A percentile compares a stretch with the other conserved stretches of the same genome.
Evolutionary conservation across 2,888 invertebrate genomes (phyloP).

Genomic region (Acheta domesticus): DNA sequence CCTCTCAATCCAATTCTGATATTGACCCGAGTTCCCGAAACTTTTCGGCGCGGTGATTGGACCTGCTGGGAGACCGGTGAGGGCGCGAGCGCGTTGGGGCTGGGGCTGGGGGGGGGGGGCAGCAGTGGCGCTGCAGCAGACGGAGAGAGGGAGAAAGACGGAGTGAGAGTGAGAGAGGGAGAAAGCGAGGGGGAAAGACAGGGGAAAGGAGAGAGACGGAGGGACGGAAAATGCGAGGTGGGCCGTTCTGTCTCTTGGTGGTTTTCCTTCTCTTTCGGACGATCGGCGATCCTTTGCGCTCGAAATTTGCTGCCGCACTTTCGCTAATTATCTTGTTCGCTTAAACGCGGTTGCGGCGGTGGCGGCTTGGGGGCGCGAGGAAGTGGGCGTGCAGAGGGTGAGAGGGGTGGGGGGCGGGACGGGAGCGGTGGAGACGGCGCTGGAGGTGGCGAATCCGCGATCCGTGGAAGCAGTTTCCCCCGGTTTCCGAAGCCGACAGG

Average conservation of each 20-base stretch:
- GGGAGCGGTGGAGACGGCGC: no score
- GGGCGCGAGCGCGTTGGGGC: not conserved
- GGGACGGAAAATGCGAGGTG: not conserved
- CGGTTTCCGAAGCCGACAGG: no score
- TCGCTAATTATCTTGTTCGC: conserved; percentile 9
- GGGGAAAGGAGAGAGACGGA: not conserved
- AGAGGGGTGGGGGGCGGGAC: not conserved
- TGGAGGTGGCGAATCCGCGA: no score
- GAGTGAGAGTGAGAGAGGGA: not conserved
- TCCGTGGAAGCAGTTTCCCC: no score
- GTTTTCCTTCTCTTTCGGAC: not conserved
- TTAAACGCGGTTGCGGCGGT: not conserved
- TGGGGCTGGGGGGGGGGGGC: no score
- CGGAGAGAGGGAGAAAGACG: no score
- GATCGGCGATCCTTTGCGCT: not conserved
- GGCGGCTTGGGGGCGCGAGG: not conserved
- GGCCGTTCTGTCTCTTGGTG: not conserved
- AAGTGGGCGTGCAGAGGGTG: not conserved
- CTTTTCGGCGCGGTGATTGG: conserved; percentile 18
- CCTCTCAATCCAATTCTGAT: conserved; percentile 29
- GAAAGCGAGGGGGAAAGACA: not conserved
- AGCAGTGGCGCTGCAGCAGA: no score
- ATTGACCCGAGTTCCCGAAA: conserved; percentile 25
- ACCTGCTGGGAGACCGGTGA: not conserved
- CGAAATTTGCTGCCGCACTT: not conserved